phyloP scores from a whole-genome alignment of 2,888 invertebrate genomes.

The Leptogaster cylindrica region DNA sequence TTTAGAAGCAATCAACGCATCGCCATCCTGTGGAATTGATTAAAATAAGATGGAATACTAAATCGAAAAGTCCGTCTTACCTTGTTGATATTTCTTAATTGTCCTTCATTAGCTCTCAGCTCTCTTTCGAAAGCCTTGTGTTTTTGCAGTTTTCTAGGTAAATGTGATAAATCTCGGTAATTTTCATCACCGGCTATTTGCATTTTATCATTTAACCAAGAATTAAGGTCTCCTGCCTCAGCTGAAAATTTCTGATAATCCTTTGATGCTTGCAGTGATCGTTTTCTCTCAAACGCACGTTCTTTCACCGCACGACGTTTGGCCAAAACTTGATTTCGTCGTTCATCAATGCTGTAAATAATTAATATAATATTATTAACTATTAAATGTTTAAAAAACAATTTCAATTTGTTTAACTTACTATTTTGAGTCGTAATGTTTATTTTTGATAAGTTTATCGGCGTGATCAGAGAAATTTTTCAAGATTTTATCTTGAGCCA shows the following conservation, averaged over 20 bases:
- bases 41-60: neutral
- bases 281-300: constrained; percentile 75
- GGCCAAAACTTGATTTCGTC: constrained; percentile 76
- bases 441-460: constrained; percentile 75
- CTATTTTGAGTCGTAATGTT: constrained; percentile 83
- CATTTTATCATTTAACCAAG: constrained; percentile 92
- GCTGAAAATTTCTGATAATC: constrained; percentile 92
- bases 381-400: neutral
- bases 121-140: constrained; percentile 98
- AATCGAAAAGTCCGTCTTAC: constrained; percentile 54
- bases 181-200: constrained; percentile 91
- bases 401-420: constrained; percentile 60
- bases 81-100: constrained; percentile 84
- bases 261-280: constrained; percentile 80
- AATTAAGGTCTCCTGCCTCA: constrained; percentile 86
- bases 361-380: too few species aligned
- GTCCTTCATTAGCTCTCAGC: constrained; percentile 91
- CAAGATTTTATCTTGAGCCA: constrained; percentile 91
- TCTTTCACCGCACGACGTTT: constrained; percentile 78
- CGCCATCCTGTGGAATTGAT: constrained; percentile 66
- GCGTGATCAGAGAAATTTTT: constrained; percentile 84
- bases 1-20: constrained; percentile 73
- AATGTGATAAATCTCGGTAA: constrained; percentile 86
- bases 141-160: constrained; percentile 91
- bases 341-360: constrained; percentile 68